Evolutionary conservation across 1,140 invertebrate species (phyloP).

Genomic region (Scaptomyza hsui): DNA sequence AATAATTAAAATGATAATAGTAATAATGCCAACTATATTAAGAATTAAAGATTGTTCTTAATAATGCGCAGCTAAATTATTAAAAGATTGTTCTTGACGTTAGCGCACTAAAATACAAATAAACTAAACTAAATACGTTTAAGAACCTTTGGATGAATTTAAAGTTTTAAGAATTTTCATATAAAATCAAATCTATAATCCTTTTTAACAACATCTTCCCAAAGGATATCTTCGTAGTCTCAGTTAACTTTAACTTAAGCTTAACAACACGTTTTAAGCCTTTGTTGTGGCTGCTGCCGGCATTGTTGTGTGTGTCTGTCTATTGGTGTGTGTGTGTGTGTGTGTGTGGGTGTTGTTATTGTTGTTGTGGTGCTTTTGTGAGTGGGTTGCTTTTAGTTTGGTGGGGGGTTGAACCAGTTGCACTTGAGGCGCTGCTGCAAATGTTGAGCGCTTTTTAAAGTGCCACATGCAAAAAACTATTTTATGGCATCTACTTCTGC

Average conservation of each 20-base stretch:
- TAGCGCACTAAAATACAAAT: too few species aligned
- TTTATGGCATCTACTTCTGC: slow-evolving; percentile 5
- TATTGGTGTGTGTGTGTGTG: slow-evolving; percentile 5
- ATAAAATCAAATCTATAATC: neutral
- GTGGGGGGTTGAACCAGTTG: slow-evolving; percentile 49
- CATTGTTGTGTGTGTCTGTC: slow-evolving; percentile 24
- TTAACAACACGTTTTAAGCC: slow-evolving; percentile 17
- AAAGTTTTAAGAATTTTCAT: too few species aligned
- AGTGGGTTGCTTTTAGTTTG: slow-evolving; percentile 33
- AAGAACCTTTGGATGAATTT: too few species aligned
- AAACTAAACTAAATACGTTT: too few species aligned
- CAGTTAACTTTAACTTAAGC: neutral
- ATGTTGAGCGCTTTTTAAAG: slow-evolving; percentile 42
- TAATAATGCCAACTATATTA: too few species aligned
- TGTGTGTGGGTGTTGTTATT: slow-evolving; percentile 1
- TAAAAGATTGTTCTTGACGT: too few species aligned
- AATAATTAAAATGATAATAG: too few species aligned
- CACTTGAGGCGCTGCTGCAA: slow-evolving; percentile 45
- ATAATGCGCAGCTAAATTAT: too few species aligned
- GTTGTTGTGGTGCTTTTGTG: slow-evolving; percentile 8
- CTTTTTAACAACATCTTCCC: too few species aligned
- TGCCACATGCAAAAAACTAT: slow-evolving; percentile 31
- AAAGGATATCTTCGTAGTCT: slow-evolving; percentile 17
- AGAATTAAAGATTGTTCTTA: too few species aligned
- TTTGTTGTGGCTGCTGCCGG: slow-evolving; percentile 39